Base-by-base conservation (phyloP, 2,888 invertebrate genomes). In the Agrenia bidenticulata region DNA sequence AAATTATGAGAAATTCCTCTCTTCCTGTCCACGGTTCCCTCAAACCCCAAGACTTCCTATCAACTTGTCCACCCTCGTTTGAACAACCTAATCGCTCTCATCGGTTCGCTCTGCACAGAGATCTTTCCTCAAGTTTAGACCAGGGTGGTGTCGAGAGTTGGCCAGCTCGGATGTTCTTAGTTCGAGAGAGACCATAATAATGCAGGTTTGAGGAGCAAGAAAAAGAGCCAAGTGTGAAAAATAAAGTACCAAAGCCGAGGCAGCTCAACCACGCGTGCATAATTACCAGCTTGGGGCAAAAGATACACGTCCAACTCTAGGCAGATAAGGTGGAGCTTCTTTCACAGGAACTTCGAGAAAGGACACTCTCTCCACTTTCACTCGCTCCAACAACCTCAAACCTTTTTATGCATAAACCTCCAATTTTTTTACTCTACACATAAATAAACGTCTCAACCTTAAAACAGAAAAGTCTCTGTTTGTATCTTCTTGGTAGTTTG, bases 201-300 rank as follows among this genome's bases (percentile, higher is more conserved):
- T 58, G 63, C 66, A 41, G 51, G 42, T 54, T 42, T 57, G 66
- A 60, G 58, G 63, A 61, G 60, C 63, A 27, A 45, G 42, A 61
- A 67, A 68, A 67, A 69, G 69, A 70, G 67, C 63, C 65, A 68
- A 75, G 75, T 75, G 75, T 74, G 73, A 73, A 74, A 75, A 74
- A 73, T 75, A 72, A 73, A 73, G 73, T 72, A 66, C 61, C 54
- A 63, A 26, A 57, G 39, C 57, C 50, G 55, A 73, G 63, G 62
- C 69, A 64, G 67, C 54, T 64, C 72, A 74, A 69, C 74, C 73
- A 72, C 67, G 73, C 74, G 72, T 73, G 70, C 73, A 73, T 76
- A 76, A 76, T 76, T 76, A 76, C 71, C 69, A 71, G 72, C 69
- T 64, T 61, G 72, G 69, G 66, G 64, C 66, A 66, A 62, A 49